Evolutionary conservation across 1,140 invertebrate species (phyloP), one percentile per base, ranked within the genome.

Genomic region (Popillia japonica): DNA sequence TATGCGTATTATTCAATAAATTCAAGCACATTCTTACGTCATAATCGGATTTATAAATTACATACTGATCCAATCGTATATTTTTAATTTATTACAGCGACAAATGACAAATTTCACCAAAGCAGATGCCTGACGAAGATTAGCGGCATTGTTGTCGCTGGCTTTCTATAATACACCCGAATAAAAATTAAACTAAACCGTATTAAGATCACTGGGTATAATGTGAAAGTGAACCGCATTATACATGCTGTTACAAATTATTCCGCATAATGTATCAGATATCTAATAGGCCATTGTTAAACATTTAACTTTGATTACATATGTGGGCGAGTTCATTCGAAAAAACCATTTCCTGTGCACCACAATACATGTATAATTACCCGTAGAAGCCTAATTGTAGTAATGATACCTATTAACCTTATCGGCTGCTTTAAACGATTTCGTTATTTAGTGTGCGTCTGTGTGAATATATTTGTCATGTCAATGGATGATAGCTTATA

Each of bases 301-400:
- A 84, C 83, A 83, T 85, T 86, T 86, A 86, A 82, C 83, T 84
- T 82, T 85, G 85, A 84, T 86, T 85, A 84, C 81, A 82, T 80
- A 86, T 86, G 85, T 86, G 85, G 85, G 85, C 84, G 83, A 85
- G 85, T 83, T 83, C 82, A 80, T 86, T 86, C 82, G 82, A 84
- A 85, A 76, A 84, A 84, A 84, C 85, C 84, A 85, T 86, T 86
- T 86, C 85, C 85, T 86, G 85, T 86, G 78, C 81, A 79, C 79
- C 80, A 85, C 83, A 85, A 85, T 84, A 80, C 82, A 84, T 81
- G 80, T 82, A 86, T 86, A 86, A 86, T 86, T 86, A 86, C 84
- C 83, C 83, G 82, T 82, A 83, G 83, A 84, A 79, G 81, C 80
- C 84, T 86, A 83, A 85, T 84, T 84, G 84, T 83, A 79, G 78